phyloP scores from a whole-genome alignment of 2,888 invertebrate genomes.

The Toxonevra muliebris region DNA sequence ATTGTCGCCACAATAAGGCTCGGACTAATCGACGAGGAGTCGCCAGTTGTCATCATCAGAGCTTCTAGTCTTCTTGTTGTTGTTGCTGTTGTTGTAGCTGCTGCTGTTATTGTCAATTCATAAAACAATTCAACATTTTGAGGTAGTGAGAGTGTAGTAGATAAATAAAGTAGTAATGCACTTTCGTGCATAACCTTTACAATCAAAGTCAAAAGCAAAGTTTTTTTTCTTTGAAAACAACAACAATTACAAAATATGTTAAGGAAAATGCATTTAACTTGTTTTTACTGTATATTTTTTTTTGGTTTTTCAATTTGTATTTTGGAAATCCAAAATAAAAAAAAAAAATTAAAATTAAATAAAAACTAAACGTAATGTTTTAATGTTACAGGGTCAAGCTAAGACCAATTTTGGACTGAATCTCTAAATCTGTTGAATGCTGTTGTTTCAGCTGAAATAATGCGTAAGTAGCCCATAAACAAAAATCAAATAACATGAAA shows the following conservation, averaged over 20 bases:
- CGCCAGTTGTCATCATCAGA: too few relatives aligned
- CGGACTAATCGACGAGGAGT: conserved; percentile 7
- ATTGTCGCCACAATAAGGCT: conserved; percentile 56
- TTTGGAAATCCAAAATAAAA: neutral
- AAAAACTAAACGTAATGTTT: neutral
- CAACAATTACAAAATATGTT: too few relatives aligned
- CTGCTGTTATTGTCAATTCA: neutral
- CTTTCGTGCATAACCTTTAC: too few relatives aligned
- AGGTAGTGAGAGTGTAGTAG: too few relatives aligned
- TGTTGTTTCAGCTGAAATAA: too few relatives aligned
- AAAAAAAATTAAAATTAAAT: conserved; percentile 1
- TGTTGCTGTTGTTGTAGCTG: neutral
- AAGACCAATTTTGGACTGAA: conserved; percentile 25
- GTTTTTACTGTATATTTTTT: neutral
- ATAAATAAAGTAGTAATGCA: too few relatives aligned
- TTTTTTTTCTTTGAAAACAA: too few relatives aligned
- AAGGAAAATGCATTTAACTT: neutral
- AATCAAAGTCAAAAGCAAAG: too few relatives aligned
- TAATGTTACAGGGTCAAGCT: conserved; percentile 27
- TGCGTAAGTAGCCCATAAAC: neutral
- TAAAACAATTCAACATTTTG: too few relatives aligned
- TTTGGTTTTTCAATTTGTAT: neutral
- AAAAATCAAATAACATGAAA: conserved; percentile 3
- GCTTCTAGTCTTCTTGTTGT: neutral
- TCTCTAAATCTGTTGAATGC: too few relatives aligned